Evolutionary conservation across 2,888 invertebrate species (phyloP), one percentile per base, ranked within the genome.

Genomic region (Ochropleura leucogaster): DNA sequence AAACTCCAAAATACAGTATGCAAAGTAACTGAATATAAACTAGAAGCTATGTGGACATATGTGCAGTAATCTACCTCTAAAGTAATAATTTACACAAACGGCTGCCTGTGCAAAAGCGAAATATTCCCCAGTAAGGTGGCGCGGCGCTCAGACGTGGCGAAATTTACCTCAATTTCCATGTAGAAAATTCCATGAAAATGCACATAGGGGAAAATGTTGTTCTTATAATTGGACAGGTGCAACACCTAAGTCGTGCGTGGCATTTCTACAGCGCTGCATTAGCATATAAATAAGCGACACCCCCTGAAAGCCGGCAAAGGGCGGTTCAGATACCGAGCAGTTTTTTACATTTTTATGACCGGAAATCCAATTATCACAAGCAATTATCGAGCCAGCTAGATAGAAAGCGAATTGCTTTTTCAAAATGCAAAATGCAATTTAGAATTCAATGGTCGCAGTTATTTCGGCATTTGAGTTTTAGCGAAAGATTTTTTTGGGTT

Each of bases 161-260:
- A 94, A 93, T 93, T 93, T 91, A 89, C 92, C 92, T 92, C 92
- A 91, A 92, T 92, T 94, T 93, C 90, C 89, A 93, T 92, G 92
- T 92, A 92, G 93, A 94, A 95, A 95, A 94, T 92, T 94, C 89
- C 90, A 93, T 95, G 94, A 94, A 95, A 96, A 94, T 95, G 93
- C 95, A 93, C 92, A 92, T 87, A 87, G 92, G 92, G 92, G 91
- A 92, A 92, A 94, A 94, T 94, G 93, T 94, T 95, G 94, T 94
- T 94, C 94, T 94, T 94, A 94, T 95, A 95, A 95, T 95, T 95
- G 95, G 91, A 94, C 95, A 95, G 95, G 93, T 95, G 95, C 93
- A 93, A 84, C 90, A 92, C 93, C 93, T 94, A 92, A 94, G 93
- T 91, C 94, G 93, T 94, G 95, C 95, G 92, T 93, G 93, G 94